Percentiles rank a stretch among this genome's conserved stretches.
Evolutionary conservation across 2,797 vertebrate species (phyloP).

Genomic region (Stomatorhinus walkeri): DNA sequence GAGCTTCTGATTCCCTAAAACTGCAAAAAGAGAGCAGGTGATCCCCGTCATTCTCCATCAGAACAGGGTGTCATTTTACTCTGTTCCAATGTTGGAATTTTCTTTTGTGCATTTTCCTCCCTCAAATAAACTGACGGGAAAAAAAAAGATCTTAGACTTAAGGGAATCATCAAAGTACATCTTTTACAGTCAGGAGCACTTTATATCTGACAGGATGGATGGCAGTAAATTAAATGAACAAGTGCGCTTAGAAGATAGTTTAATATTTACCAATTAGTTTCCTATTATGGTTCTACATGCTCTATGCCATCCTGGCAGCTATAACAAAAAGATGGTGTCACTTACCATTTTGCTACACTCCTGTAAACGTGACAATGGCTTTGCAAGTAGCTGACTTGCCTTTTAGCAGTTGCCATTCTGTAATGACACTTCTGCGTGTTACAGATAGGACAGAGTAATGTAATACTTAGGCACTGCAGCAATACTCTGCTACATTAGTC

Average conservation of each 20-base stretch:
- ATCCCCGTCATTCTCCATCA: not conserved
- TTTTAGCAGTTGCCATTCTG: slow-evolving; percentile 6
- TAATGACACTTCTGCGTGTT: not conserved
- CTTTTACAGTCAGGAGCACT: not conserved
- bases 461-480: not conserved
- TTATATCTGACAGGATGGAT: not conserved
- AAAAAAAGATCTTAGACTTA: not conserved
- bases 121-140: not conserved
- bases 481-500: not conserved
- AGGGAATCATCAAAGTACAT: not conserved
- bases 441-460: not conserved
- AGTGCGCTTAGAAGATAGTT: not conserved
- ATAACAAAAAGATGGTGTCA: not conserved
- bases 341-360: not conserved
- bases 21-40: not conserved
- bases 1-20: not conserved
- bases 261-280: slow-evolving; percentile 11
- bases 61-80: not conserved
- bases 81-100: not conserved
- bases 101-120: not conserved
- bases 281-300: not conserved
- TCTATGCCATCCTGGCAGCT: not conserved
- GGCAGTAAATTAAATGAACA: not conserved
- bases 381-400: not conserved
- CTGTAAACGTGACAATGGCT: not conserved